Percentiles rank a stretch among this genome's conserved stretches.
These are phyloP conservation scores for Habroteleia sp. DNA, from an alignment of 2,888 invertebrate species.

Conservation along the genomic window DNA sequence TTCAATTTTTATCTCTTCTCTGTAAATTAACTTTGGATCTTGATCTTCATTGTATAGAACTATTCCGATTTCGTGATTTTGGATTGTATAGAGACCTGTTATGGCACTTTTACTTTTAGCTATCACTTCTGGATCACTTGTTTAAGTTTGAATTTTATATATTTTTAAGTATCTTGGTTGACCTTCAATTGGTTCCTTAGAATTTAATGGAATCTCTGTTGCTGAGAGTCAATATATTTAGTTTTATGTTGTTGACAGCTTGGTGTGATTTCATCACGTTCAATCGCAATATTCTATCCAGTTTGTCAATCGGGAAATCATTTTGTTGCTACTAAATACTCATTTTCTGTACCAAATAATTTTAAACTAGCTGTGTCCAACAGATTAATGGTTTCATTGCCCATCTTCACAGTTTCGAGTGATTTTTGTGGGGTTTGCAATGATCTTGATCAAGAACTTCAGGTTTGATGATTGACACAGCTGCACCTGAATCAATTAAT, in stretches of 20 bases:
- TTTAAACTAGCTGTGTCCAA: not conserved
- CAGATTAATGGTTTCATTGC: not conserved
- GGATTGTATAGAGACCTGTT: no score
- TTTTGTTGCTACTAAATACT: constrained; percentile 1
- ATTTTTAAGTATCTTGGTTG: no score
- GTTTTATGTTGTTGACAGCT: no score
- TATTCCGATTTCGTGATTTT: not conserved
- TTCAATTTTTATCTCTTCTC: not conserved
- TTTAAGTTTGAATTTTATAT: no score
- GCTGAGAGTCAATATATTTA: no score
- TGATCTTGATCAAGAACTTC: not conserved
- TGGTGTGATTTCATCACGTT: no score
- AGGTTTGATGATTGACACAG: constrained; percentile 8
- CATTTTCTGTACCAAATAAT: not conserved
- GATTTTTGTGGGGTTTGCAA: not conserved
- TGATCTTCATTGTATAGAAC: not conserved
- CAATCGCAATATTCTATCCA: not conserved
- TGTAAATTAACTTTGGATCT: not conserved
- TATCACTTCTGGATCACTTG: no score
- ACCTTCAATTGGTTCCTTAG: no score
- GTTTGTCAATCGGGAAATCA: not conserved
- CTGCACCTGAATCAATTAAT: not conserved
- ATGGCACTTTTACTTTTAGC: no score
- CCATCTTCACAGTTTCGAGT: constrained; percentile 3
- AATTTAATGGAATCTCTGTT: no score